phyloP scores from a whole-genome alignment of 2,888 invertebrate genomes.

The Dryococelus australis region DNA sequence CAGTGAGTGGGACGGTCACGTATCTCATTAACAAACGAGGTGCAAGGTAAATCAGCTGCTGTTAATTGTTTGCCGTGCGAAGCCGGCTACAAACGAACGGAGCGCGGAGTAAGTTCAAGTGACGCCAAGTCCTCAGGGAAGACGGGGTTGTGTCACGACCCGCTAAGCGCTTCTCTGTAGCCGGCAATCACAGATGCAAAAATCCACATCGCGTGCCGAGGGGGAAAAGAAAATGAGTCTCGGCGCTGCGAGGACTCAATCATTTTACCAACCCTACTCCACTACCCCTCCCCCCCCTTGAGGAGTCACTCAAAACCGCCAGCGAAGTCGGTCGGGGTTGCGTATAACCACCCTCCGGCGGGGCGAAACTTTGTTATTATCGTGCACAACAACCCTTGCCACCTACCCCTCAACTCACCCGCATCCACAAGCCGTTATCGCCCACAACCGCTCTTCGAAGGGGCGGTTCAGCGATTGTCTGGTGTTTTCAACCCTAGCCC shows the following conservation, averaged over 20 bases:
- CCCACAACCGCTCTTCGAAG: too few relatives aligned
- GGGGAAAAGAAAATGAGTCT: background rate
- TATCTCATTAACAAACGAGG: too few relatives aligned
- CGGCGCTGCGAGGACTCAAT: background rate
- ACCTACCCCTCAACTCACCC: background rate
- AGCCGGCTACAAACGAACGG: background rate
- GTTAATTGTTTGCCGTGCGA: too few relatives aligned
- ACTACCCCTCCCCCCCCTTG: background rate
- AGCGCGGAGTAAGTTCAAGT: background rate
- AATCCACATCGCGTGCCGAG: background rate
- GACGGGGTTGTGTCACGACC: background rate
- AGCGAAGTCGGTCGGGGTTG: background rate
- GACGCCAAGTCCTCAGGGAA: background rate
- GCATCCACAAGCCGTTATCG: too few relatives aligned
- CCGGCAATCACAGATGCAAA: conserved; percentile 1
- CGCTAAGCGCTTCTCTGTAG: background rate
- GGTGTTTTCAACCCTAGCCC: too few relatives aligned
- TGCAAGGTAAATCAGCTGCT: too few relatives aligned
- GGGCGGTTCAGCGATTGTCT: too few relatives aligned
- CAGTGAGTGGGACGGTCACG: too few relatives aligned
- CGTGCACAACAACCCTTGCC: background rate
- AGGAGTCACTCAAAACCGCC: background rate
- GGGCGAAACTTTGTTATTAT: background rate
- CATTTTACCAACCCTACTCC: background rate
- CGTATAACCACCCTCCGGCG: conserved; percentile 5